These are phyloP conservation scores for Luffia ferchaultella DNA, from an alignment of 2,888 invertebrate species.

Conservation along the genomic window DNA sequence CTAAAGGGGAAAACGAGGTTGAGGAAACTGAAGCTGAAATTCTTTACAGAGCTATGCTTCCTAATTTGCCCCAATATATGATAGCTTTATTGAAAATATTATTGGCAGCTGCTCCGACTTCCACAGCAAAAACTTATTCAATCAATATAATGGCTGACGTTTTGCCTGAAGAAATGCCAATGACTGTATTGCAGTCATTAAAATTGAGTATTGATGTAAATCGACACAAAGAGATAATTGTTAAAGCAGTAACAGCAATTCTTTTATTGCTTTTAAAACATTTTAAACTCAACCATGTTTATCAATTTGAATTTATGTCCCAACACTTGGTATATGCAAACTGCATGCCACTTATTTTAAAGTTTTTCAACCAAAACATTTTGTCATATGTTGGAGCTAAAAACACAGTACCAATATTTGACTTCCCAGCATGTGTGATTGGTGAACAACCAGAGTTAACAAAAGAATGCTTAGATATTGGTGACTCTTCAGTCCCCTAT, in stretches of 20 bases:
- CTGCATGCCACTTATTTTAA: slow-evolving; percentile 96
- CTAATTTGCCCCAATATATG: slow-evolving; percentile 97
- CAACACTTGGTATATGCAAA: slow-evolving; percentile 99
- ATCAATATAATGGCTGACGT: slow-evolving; percentile 99
- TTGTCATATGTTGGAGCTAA: slow-evolving; percentile 94
- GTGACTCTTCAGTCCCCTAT: slow-evolving; percentile 80
- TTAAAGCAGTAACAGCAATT: slow-evolving; percentile 93
- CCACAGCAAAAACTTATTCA: slow-evolving; percentile 97
- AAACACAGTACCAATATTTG: slow-evolving; percentile 91
- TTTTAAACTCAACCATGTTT: slow-evolving; percentile 95
- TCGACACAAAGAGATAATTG: slow-evolving; percentile 98
- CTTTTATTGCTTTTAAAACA: slow-evolving; percentile 93
- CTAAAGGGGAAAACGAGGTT: slow-evolving; percentile 81
- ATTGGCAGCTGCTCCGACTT: slow-evolving; percentile 97
- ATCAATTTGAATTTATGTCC: slow-evolving; percentile 99
- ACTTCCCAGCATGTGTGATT: slow-evolving; percentile 96
- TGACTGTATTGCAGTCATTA: slow-evolving; percentile 93
- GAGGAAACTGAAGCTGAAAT: slow-evolving; percentile 86
- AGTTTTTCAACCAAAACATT: slow-evolving; percentile 99
- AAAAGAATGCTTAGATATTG: slow-evolving; percentile 88
- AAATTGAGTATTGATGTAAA: slow-evolving; percentile 97
- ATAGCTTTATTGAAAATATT: slow-evolving; percentile 96
- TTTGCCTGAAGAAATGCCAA: slow-evolving; percentile 96
- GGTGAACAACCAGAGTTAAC: slow-evolving; percentile 95
- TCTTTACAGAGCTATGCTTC: slow-evolving; percentile 93